Conservation (phyloP, 2,113 vertebrate species). For the Myrmecobius fasciatus region DNA sequence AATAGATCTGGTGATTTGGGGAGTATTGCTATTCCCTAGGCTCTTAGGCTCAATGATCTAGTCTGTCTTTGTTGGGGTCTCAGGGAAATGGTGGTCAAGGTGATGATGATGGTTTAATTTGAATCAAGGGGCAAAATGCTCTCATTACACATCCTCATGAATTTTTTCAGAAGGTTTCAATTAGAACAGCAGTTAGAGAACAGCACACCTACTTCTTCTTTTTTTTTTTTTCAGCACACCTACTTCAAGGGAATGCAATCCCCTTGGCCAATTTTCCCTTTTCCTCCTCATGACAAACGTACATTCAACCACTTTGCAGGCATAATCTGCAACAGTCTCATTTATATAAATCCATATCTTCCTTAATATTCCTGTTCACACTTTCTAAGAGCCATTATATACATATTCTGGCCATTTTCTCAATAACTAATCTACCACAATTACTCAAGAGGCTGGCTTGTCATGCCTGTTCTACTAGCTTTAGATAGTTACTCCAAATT, state of each 20-base stretch:
- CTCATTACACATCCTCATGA: neutral
- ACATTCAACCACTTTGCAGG: neutral
- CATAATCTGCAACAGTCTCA: neutral
- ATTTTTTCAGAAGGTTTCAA: neutral
- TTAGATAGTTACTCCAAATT: neutral
- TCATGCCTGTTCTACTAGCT: neutral
- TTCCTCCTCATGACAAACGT: neutral
- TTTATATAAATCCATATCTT: neutral
- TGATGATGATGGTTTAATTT: neutral
- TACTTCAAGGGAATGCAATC: neutral
- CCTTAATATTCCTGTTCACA: neutral
- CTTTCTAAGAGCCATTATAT: neutral
- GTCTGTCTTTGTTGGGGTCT: neutral
- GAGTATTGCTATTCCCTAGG: neutral
- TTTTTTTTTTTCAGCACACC: too few relatives aligned
- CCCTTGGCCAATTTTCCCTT: neutral
- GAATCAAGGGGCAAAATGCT: neutral
- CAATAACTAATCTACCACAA: neutral
- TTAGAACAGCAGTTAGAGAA: neutral
- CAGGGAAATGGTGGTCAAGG: neutral
- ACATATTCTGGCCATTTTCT: neutral
- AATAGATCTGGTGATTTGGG: neutral
- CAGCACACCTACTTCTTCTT: neutral
- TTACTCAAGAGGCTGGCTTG: neutral
- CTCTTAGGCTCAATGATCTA: neutral